Evolutionary conservation across 2,797 vertebrate species (phyloP).

Genomic region (Pantherophis vulpinus): DNA sequence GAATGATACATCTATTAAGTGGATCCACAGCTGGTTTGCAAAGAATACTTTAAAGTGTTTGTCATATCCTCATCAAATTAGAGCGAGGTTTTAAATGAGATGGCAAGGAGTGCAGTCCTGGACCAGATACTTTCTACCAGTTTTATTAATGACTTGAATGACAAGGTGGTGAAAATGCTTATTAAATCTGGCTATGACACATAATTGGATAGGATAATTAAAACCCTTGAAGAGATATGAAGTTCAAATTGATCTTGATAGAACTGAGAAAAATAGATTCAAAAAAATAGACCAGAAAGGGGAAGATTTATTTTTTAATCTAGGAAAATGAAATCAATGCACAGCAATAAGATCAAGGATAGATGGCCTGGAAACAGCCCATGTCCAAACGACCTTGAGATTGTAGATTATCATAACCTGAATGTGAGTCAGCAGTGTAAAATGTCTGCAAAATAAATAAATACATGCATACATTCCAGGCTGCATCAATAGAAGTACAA

Average conservation of each 20-base stretch:
- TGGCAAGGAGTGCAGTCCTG: background rate
- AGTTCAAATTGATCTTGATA: background rate
- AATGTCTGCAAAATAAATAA: background rate
- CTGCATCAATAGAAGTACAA: background rate
- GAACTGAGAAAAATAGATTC: background rate
- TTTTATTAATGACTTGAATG: conserved; percentile 15
- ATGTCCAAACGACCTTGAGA: background rate
- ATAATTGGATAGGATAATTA: background rate
- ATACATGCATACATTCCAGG: background rate
- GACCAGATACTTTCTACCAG: background rate
- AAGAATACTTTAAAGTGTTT: background rate
- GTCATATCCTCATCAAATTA: background rate
- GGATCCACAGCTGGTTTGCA: background rate
- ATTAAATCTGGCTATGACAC: conserved; percentile 7
- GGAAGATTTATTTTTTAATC: background rate
- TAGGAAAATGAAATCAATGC: background rate
- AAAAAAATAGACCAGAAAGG: background rate
- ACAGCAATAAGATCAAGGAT: background rate
- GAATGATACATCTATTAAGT: background rate
- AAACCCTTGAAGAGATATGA: background rate
- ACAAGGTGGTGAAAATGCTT: background rate
- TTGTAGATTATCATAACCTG: background rate
- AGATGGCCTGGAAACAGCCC: background rate
- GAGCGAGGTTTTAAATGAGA: background rate
- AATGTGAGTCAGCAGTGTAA: background rate